A percentile compares a stretch with the other conserved stretches of the same genome.
Evolutionary conservation across 2,797 vertebrate genomes (phyloP).

Genomic region (Artibeus lituratus): DNA sequence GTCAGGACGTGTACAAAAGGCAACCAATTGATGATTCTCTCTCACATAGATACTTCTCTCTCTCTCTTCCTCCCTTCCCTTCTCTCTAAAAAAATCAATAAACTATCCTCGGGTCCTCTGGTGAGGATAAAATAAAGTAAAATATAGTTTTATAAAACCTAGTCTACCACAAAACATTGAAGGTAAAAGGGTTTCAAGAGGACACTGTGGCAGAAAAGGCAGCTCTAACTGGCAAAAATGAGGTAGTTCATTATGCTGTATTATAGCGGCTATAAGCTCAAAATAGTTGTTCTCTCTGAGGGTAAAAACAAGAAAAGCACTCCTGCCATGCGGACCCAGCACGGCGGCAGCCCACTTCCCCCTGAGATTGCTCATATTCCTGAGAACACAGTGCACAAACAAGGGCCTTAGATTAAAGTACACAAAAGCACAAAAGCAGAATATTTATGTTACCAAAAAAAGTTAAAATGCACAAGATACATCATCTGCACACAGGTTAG

Average conservation of each 20-base stretch:
- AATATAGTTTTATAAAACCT: too few species aligned
- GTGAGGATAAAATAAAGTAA: too few species aligned
- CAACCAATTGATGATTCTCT: background rate
- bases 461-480: constrained; percentile 83
- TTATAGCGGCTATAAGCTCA: constrained; percentile 45
- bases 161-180: too few species aligned
- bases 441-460: constrained; percentile 78
- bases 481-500: constrained; percentile 85
- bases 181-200: too few species aligned
- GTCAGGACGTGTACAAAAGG: background rate
- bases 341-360: constrained; percentile 80
- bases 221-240: background rate
- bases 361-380: constrained; percentile 87
- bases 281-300: constrained; percentile 74
- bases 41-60: too few species aligned
- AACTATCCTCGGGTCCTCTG: too few species aligned
- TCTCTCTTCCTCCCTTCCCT: too few species aligned
- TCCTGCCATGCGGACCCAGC: constrained; percentile 76
- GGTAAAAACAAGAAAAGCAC: constrained; percentile 57
- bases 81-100: too few species aligned
- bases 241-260: constrained; percentile 70
- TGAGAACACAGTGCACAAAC: constrained; percentile 87
- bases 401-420: constrained; percentile 81
- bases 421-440: constrained; percentile 85
- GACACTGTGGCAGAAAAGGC: too few species aligned